Base-by-base conservation (phyloP, 2,113 vertebrate species). In the Glareola pratincola region DNA sequence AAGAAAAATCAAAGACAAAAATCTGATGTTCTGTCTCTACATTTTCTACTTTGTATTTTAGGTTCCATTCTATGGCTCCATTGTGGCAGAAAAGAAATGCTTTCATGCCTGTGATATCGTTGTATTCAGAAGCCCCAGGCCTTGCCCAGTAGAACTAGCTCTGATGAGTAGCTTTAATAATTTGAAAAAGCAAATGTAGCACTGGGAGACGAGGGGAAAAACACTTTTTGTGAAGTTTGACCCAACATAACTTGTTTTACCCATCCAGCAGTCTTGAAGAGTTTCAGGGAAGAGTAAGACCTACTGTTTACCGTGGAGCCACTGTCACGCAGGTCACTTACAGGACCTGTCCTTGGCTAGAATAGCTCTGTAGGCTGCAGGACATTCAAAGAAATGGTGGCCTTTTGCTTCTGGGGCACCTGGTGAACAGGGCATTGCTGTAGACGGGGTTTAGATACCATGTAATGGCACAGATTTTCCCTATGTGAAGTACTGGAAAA, bases 1-100 rank as follows among this genome's bases (percentile, higher is more conserved):
- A 84, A 92, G 20, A 84, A 84, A 85, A 81, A 92, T 66, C 14
- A 85, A 75, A 95, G 53, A 63, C 56, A 75, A 91, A 96, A 94
- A 87, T 79, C 48, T 66, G 60, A 79, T 91, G 48, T 53, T 86
- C 64, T 68, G 4, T 72, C 24, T 76, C 54, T 66, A 79, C 60
- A 66, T 87, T 76, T 94, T 90, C 57, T 69, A 5, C 57, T 87
- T 95, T 92, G 85, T 68, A 82, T 85, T 92, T 82, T 56, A 54
- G 27, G 7, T 72, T 85, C 50, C 37, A 41, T 53, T 94, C 29
- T 69, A n/a, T 57, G 24, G 20, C 21, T 96, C 36, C 39, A n/a
- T 72, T 90, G 56, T 87, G 48, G 45, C 53, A 90, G 66, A 94
- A 95, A 91, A 82, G 21, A 81, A 60, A 69, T n/a, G 54, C 67